These are phyloP conservation scores for Julus scanicus DNA, from an alignment of 2,888 invertebrate species.

Conservation along the genomic window DNA sequence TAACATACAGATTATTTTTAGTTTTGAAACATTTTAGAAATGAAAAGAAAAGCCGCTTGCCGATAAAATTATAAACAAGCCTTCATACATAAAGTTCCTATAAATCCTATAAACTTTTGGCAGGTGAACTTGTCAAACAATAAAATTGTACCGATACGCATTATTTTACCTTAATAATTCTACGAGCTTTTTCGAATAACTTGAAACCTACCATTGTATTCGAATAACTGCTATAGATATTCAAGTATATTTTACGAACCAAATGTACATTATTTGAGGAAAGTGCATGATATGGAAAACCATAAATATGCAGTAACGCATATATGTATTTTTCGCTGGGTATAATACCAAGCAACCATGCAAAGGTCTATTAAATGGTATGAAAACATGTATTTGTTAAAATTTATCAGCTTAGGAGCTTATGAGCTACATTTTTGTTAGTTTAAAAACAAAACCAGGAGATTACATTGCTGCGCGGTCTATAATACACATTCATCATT, in stretches of 20 bases:
- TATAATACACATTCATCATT: neutral
- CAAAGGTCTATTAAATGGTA: neutral
- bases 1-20: neutral
- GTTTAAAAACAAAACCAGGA: neutral
- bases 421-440: too few relatives aligned
- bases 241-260: neutral
- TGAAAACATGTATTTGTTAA: neutral
- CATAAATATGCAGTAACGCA: neutral
- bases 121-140: neutral
- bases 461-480: neutral
- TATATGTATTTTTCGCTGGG: neutral
- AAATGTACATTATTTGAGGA: neutral
- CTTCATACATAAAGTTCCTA: neutral
- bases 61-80: neutral
- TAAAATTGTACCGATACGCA: neutral
- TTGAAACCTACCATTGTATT: neutral
- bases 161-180: neutral
- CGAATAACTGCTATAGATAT: neutral
- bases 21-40: neutral
- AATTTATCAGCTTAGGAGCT: too few relatives aligned
- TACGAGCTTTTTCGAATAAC: neutral
- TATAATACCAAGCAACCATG: neutral
- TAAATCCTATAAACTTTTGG: neutral
- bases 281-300: neutral
- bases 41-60: slow-evolving; percentile 24